Percentiles rank a stretch among this genome's conserved stretches.
phyloP scores from a whole-genome alignment of 2,797 vertebrate genomes.

The Phoeniculus purpureus region DNA sequence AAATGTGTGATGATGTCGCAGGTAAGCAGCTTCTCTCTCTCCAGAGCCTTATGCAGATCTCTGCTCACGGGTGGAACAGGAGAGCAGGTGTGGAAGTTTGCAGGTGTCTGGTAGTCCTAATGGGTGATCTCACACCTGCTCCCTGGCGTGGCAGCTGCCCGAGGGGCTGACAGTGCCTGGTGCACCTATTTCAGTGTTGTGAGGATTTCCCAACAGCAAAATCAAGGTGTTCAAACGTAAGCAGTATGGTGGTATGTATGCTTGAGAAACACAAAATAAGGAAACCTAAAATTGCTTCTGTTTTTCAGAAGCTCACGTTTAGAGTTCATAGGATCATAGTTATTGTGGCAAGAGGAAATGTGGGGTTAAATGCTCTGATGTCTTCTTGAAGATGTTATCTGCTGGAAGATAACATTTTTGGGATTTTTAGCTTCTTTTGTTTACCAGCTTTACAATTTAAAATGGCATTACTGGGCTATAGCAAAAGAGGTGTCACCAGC shows the following conservation, averaged over 20 bases:
- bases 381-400: no score
- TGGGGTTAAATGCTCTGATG: not conserved
- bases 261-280: fast-evolving
- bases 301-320: not conserved
- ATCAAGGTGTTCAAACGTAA: fast-evolving
- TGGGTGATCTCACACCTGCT: no score
- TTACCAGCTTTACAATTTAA: no score
- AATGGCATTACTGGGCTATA: no score
- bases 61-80: fast-evolving
- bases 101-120: not conserved
- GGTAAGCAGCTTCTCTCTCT: not conserved
- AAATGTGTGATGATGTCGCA: not conserved
- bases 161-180: no score
- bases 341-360: fast-evolving
- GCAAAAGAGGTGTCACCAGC: no score
- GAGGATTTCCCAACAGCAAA: fast-evolving
- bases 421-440: not conserved
- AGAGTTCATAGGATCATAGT: no score
- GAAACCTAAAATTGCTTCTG: not conserved
- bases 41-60: not conserved
- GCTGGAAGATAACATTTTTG: not conserved
- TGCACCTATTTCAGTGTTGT: no score
- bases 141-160: not conserved
- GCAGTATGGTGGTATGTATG: fast-evolving
- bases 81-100: not conserved